Base-by-base conservation (phyloP, 1,140 invertebrate genomes). In the Drosophila persimilis region DNA sequence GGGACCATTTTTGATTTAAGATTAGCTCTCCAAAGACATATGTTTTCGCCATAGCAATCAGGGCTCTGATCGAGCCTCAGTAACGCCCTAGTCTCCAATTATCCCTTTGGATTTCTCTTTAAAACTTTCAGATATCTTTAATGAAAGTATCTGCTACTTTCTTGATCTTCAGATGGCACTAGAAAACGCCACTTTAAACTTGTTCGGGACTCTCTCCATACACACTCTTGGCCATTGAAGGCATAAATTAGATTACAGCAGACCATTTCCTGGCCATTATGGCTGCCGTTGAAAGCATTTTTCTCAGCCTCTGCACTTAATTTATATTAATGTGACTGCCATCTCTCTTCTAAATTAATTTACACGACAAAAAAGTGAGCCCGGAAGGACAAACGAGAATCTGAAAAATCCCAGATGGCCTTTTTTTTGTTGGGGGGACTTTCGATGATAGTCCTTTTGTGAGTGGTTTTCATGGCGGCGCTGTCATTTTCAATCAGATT, bases 201-300 rank as follows among this genome's bases (percentile, higher is more conserved):
- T 22, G 4, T 31, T 39, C 13, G 11, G 2, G 20, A 20, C 1
- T 20, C 20, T 20, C 20, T 15, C 24, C 51, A 5, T 9, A 39
- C 22, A 29, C 9, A n/a, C 7, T 9, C 24, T 11, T 0, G 13
- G 65, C 63, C 65, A 69, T 73, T 73, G 72, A 47, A 48, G 58
- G 70, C 81, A 86, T 86, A 88, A 86, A 86, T 86, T 81, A 86
- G 83, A 74, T 81, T 86, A 77, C 73, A 88, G 72, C 73, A 73
- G 73, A 56, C 45, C 72, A 57, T 54, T 52, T 60, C 55, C 63
- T 31, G 60, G 54, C 69, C 44, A 43, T 83, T 70, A 70, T 70
- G 66, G 67, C 41, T 29, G 63, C 53, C 57, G 69, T 48, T 86
- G 75, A 85, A 85, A 86, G 80, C 81, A 80, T 84, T 86, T 66